These are phyloP conservation scores for Sceliomorpha sp. DNA, from an alignment of 2,888 invertebrate genomes.

Conservation along the genomic window DNA sequence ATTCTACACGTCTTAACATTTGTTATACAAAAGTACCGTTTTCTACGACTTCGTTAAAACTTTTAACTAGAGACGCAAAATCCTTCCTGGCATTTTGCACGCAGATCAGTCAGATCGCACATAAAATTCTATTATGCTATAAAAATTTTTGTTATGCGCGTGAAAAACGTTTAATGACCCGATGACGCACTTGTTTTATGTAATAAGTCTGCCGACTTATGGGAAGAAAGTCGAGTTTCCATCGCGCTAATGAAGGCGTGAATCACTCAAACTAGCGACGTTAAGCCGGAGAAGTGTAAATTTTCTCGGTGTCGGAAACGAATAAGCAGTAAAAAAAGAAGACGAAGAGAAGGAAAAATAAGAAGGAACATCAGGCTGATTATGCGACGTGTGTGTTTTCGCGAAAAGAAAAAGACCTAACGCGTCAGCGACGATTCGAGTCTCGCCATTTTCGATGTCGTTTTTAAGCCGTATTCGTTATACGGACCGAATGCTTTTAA, in stretches of 20 bases:
- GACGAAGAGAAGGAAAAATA: background rate
- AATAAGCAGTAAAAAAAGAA: slow-evolving; percentile 14
- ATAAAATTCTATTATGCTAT: slow-evolving; percentile 16
- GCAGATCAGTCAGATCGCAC: too few relatives aligned
- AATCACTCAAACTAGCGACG: slow-evolving; percentile 33
- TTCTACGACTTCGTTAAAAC: slow-evolving; percentile 24
- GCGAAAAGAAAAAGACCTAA: background rate
- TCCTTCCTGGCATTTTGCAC: too few relatives aligned
- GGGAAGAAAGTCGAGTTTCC: slow-evolving; percentile 7
- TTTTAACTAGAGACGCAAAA: slow-evolving; percentile 18
- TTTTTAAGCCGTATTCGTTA: slow-evolving; percentile 9
- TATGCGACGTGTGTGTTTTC: too few relatives aligned
- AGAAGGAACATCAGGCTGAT: too few relatives aligned
- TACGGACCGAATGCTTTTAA: slow-evolving; percentile 27
- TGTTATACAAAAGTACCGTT: slow-evolving; percentile 49
- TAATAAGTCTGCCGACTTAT: too few relatives aligned
- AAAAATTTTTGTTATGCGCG: slow-evolving; percentile 15
- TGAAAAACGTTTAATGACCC: slow-evolving; percentile 24
- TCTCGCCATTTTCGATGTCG: too few relatives aligned
- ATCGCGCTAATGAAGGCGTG: slow-evolving; percentile 35
- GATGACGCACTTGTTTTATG: slow-evolving; percentile 15
- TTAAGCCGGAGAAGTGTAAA: slow-evolving; percentile 22
- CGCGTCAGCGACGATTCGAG: too few relatives aligned
- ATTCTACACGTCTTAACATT: slow-evolving; percentile 45
- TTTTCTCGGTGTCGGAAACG: slow-evolving; percentile 21